Evolutionary conservation across 2,888 invertebrate species (phyloP).

Genomic region (Dioctria linearis): DNA sequence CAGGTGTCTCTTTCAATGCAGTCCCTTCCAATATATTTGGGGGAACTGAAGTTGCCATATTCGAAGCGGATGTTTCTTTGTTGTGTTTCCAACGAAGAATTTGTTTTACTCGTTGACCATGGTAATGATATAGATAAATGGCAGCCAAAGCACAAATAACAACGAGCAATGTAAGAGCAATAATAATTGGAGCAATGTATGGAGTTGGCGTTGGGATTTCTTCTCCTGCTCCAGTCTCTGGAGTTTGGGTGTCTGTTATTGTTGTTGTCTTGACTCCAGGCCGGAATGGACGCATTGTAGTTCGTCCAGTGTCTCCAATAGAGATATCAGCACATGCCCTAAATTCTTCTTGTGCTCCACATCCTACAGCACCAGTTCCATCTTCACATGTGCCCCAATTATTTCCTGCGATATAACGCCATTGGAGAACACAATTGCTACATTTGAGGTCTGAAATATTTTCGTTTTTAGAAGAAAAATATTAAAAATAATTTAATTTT

Average conservation of each 20-base stretch:
- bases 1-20: conserved; percentile 59
- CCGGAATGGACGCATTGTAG: conserved; percentile 70
- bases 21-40: conserved; percentile 6
- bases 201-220: conserved; percentile 64
- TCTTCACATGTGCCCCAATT: conserved; percentile 86
- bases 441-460: conserved; percentile 76
- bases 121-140: conserved; percentile 84
- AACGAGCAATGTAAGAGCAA: conserved; percentile 78
- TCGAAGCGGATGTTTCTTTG: conserved; percentile 55
- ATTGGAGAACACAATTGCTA: conserved; percentile 87
- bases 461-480: too few relatives aligned
- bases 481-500: conserved; percentile 1
- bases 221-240: conserved; percentile 58
- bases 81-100: conserved; percentile 73
- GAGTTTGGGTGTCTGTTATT: conserved; percentile 58
- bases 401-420: conserved; percentile 90
- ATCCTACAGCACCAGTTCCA: conserved; percentile 85
- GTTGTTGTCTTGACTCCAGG: conserved; percentile 64
- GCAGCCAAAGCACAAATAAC: conserved; percentile 78
- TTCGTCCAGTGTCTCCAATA: conserved; percentile 74
- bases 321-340: conserved; percentile 87
- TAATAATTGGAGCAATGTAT: conserved; percentile 75
- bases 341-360: conserved; percentile 92
- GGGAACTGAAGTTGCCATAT: neutral
- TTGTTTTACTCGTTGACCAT: conserved; percentile 78